phyloP scores from a whole-genome alignment of 1,140 invertebrate species.

The Uloborus diversus region DNA sequence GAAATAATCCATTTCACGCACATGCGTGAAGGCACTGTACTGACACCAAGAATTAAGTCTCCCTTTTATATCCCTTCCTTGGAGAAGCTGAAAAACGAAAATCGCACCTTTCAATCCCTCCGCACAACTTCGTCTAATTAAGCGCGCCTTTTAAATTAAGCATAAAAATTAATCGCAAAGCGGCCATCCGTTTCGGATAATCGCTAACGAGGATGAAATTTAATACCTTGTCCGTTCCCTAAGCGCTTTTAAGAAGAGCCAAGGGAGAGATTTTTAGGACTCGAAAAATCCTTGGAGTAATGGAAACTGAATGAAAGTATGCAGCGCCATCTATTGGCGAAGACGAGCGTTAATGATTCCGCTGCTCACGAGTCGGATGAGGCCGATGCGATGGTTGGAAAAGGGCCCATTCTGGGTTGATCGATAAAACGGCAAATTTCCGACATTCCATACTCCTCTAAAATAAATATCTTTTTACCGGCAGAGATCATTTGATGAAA shows the following conservation, averaged over 20 bases:
- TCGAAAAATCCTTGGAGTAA: not conserved
- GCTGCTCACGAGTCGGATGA: not conserved
- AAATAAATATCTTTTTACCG: not conserved
- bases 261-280: not conserved
- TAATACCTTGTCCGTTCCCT: slow-evolving; percentile 19
- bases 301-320: not conserved
- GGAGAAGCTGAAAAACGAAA: not conserved
- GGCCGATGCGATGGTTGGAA: not conserved
- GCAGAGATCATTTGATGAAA: not conserved
- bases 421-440: not conserved
- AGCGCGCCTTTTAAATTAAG: slow-evolving; percentile 44
- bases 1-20: not conserved
- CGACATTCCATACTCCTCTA: not conserved
- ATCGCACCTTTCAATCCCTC: too few species aligned
- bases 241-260: not conserved
- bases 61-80: too few species aligned
- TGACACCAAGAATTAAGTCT: too few species aligned
- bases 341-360: not conserved
- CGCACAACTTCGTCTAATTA: slow-evolving; percentile 22
- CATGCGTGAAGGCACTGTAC: too few species aligned
- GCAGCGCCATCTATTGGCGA: not conserved
- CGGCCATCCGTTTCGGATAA: slow-evolving; percentile 34
- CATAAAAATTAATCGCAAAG: slow-evolving; percentile 53
- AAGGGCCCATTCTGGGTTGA: not conserved
- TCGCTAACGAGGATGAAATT: slow-evolving; percentile 48